phyloP scores from a whole-genome alignment of 2,888 invertebrate species.

The Galerucella pusilla region DNA sequence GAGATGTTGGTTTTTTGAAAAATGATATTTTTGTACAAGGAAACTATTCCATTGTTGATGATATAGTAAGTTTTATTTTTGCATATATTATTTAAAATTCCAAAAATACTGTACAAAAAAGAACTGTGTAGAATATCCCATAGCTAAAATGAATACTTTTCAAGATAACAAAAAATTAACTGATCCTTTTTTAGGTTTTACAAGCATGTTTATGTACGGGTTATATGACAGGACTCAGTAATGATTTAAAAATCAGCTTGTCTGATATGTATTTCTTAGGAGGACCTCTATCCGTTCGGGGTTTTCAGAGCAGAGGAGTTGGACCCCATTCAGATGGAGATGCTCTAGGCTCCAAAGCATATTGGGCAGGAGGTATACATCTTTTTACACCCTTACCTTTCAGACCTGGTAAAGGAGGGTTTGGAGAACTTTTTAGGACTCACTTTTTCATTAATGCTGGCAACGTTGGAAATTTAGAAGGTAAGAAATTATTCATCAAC shows the following conservation, averaged over 20 bases:
- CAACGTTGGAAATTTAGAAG: constrained; percentile 68
- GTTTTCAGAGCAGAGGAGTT: constrained; percentile 88
- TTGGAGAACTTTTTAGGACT: constrained; percentile 86
- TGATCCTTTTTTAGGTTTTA: constrained; percentile 69
- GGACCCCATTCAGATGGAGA: constrained; percentile 86
- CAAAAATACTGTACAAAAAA: no score
- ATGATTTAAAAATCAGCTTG: constrained; percentile 71
- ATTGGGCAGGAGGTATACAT: constrained; percentile 90
- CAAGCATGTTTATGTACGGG: constrained; percentile 79
- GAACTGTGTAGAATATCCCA: no score
- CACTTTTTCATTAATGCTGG: constrained; percentile 93
- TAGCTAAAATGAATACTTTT: no score
- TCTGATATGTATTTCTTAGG: constrained; percentile 88
- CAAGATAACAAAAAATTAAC: not conserved
- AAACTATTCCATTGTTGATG: constrained; percentile 69
- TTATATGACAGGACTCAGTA: constrained; percentile 72
- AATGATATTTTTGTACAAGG: constrained; percentile 79
- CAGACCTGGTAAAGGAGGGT: constrained; percentile 78
- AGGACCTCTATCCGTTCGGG: constrained; percentile 88
- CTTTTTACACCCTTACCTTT: constrained; percentile 92
- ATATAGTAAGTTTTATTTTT: constrained; percentile 64
- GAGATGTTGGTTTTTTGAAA: constrained; percentile 90
- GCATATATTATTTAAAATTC: constrained; percentile 40
- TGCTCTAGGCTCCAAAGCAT: constrained; percentile 80
- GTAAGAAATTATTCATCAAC: constrained; percentile 23